Base-by-base conservation (phyloP, 2,888 invertebrate species). In the Ornithoptera priamus region DNA sequence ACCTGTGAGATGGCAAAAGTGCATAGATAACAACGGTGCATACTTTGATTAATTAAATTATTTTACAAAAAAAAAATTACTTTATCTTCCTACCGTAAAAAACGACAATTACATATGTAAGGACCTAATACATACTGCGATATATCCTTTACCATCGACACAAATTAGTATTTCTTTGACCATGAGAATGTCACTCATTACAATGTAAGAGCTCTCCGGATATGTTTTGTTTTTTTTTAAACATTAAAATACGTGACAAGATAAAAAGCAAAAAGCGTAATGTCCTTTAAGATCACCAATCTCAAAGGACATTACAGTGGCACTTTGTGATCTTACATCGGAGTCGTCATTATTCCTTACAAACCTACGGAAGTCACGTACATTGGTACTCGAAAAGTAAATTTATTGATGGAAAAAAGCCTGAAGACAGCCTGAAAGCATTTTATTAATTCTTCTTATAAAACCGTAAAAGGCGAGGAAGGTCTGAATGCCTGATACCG, bases 311-410 rank as follows among this genome's bases (percentile, higher is more conserved):
- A 62, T 66, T 69, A 69, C 69, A 57, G 30, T 46, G 30, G 42
- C 46, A 57, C 62, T 62, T 58, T 65, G 58, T 58, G 62, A 65
- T 65, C 57, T 69, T 65, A 69, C 65, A 65, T 69, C 65, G 65
- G 65, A 65, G 62, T 62, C 62, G 62, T 69, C 65, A 69, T 69
- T 69, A 69, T 62, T 65, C 69, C 69, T 65, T 58, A 58, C 65
- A 57, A 69, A 65, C 57, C 65, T 62, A 57, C 69, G 46, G 46
- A 69, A 69, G 69, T 69, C 69, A 69, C 69, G 69, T 69, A 69
- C 69, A 65, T 69, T 62, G 65, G 58, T 22, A 69, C 69, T 69
- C 62, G 46, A 69, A 69, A 24, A 62, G 62, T 65, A 64, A 65
- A 69, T 69, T 69, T 69, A 65, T 69, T 56, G 69, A 62, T 65